Conservation (phyloP, 2,113 vertebrate species). For the Canis aureus region DNA sequence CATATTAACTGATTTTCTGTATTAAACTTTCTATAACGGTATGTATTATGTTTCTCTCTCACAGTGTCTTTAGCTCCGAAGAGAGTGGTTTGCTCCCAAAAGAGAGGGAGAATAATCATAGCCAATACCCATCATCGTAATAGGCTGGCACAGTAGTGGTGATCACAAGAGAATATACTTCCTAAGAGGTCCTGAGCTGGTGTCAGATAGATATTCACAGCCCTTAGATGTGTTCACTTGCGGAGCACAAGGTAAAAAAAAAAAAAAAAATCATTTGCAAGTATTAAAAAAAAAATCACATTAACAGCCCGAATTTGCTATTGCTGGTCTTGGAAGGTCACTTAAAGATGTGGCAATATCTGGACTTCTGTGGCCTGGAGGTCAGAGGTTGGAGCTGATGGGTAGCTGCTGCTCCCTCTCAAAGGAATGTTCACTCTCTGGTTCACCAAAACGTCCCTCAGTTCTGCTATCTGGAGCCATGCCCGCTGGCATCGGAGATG, state of each 20-base stretch:
- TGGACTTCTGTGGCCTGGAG: fast-evolving
- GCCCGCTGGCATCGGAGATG: too few species aligned
- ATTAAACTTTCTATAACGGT: neutral
- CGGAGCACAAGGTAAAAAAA: neutral
- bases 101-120: neutral
- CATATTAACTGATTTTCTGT: neutral
- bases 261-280: neutral
- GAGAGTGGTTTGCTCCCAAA: neutral
- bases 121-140: neutral
- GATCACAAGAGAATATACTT: neutral
- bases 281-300: neutral
- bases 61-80: neutral
- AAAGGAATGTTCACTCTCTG: neutral
- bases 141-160: neutral
- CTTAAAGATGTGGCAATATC: too few species aligned
- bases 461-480: fast-evolving
- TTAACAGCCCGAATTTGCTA: neutral
- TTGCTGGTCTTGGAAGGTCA: neutral
- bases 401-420: too few species aligned
- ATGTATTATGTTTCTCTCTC: neutral
- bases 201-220: neutral
- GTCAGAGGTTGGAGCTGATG: fast-evolving
- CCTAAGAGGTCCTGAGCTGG: neutral
- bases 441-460: neutral
- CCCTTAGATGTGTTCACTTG: too few species aligned